Base-by-base conservation (phyloP, 1,140 invertebrate species). In the Tetramorium alpestre region DNA sequence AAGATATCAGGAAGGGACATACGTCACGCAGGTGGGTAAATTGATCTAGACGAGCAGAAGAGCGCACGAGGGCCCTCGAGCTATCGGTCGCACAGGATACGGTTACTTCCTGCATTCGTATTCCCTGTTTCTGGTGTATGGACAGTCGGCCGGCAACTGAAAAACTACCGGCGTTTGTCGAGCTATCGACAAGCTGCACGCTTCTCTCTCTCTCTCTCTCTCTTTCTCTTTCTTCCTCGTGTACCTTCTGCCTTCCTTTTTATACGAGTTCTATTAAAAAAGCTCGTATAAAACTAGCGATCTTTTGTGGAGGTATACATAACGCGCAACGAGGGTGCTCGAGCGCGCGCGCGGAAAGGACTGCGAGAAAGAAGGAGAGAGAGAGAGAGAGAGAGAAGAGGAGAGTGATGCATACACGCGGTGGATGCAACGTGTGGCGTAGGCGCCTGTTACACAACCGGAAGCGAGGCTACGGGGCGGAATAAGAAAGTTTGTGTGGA, bases 81-180 rank as follows among this genome's bases (percentile, higher is more conserved):
- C 78, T 81, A 90, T 90, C 78, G 64, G 47, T 88, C 82, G 60
- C 76, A 88, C 90, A 91, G 91, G 91, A 91, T 91, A 91, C 91
- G 77, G 77, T 89, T 85, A 90, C 87, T 91, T 91, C 91, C 91
- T 91, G 91, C 86, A 88, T 87, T 90, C 44, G 85, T 78, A 85
- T 87, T 91, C 80, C 76, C 84, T 73, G 60, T 81, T 76, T 77
- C 78, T 56, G 41, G 22, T 73, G 58, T 64, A 73, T 62, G 51
- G 62, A 87, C 64, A 88, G 87, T 88, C 89, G 85, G 58, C 54
- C 62, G 70, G 77, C 44, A 64, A 75, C 47, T 81, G 64, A 91
- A 91, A 88, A 89, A 91, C 72, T 69, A 65, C n/a, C 82, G 49
- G 58, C 82, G 88, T 86, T 91, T 86, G 86, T 85, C 81, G 78